Evolutionary conservation across 2,113 vertebrate genomes (phyloP), one percentile per base, ranked within the genome.

Genomic region (Sigmodon hispidus): DNA sequence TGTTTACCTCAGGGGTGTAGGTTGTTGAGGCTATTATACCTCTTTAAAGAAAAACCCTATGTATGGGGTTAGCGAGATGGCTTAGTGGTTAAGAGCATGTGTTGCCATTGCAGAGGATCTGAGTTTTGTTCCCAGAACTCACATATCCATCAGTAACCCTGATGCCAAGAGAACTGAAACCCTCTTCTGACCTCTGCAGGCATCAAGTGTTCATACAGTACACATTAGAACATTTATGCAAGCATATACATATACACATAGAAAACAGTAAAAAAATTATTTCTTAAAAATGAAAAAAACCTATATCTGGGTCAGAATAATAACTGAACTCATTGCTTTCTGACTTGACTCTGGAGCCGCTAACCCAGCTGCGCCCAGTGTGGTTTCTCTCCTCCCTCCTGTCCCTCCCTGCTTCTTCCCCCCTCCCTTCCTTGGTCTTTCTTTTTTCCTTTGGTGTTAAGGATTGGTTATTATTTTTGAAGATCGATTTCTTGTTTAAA

Each of bases 401-500:
- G 6, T 45, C 29, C 13, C 9, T 63, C 15, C 34, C 7, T 43
- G n/a, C 31, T 16, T 50, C 16, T 17, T 24, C 43, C 36, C 22
- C 43, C 16, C 16, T 65, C 40, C 21, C 16, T 67, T 65, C 26
- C 24, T 87, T 26, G 22, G 3, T 70, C 34, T 87, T 55, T 50
- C 15, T 17, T 84, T 31, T 29, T 84, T 31, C 9, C 13, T 87
- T 55, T 40, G 24, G n/a, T 84, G 26, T 24, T 63, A 12, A 5
- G 24, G 80, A 61, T 83, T 61, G 55, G 40, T 19, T 81, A 55
- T 63, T 95, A 81, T 12, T 88, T 96, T 91, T 85, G 15, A 91
- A 48, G 8, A 65, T 94, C 16, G 85, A 36, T 61, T 86, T 77
- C 84, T 31, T 65, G 8, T 89, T 91, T 95, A n/a, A 83, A 17